Evolutionary conservation across 2,797 vertebrate genomes (phyloP).

Genomic region (Danio albolineatus): DNA sequence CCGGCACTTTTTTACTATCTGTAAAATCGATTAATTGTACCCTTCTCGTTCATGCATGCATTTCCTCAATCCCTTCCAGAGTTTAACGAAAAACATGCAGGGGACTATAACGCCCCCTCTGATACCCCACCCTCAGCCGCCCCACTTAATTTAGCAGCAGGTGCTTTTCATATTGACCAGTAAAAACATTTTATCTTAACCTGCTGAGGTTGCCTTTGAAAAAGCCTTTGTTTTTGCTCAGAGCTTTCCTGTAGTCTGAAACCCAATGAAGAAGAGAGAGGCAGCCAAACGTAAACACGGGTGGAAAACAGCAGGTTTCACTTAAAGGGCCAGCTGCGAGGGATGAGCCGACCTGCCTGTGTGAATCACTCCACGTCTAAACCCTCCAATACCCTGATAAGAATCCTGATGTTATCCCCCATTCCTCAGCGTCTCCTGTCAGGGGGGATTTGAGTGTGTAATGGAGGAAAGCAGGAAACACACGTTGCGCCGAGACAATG

Average conservation of each 20-base stretch:
- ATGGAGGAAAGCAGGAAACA: slow-evolving; percentile 70
- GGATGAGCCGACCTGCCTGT: slow-evolving; percentile 62
- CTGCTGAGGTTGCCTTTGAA: slow-evolving; percentile 78
- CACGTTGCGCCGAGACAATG: slow-evolving; percentile 64
- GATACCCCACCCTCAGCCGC: neutral
- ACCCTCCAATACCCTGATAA: slow-evolving; percentile 28
- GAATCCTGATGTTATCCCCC: slow-evolving; percentile 22
- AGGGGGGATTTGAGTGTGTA: slow-evolving; percentile 66
- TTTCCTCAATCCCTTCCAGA: neutral
- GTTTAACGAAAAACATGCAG: neutral
- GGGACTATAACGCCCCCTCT: neutral
- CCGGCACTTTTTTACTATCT: neutral
- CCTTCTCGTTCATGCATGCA: neutral
- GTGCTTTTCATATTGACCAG: slow-evolving; percentile 80
- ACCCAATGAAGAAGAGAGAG: slow-evolving; percentile 73
- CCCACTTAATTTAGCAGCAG: slow-evolving; percentile 72
- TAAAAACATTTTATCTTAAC: slow-evolving; percentile 80
- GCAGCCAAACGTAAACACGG: slow-evolving; percentile 68
- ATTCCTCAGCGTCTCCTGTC: slow-evolving; percentile 59
- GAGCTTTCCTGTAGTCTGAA: slow-evolving; percentile 81
- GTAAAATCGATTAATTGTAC: neutral
- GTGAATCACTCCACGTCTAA: slow-evolving; percentile 58
- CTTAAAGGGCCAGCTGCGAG: slow-evolving; percentile 68
- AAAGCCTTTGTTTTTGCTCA: slow-evolving; percentile 77
- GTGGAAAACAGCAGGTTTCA: slow-evolving; percentile 75